Conservation (phyloP, 2,797 vertebrate species). For the Paramormyrops hopkinsi region DNA sequence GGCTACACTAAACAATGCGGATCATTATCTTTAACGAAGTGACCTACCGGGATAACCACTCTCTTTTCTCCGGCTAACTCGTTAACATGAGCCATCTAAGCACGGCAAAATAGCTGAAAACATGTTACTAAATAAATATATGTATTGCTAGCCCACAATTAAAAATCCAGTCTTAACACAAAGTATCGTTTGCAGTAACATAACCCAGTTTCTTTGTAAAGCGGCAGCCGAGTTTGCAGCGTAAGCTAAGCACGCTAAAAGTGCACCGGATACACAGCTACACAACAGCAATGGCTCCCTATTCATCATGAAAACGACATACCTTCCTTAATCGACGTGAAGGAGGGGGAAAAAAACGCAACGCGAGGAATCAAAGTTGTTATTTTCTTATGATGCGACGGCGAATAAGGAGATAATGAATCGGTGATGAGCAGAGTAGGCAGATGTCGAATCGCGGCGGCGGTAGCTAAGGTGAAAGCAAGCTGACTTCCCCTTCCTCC, state of each 20-base stretch:
- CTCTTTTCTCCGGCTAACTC: not conserved
- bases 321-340: not conserved
- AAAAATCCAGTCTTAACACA: not conserved
- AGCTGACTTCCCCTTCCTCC: not conserved
- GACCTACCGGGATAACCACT: not conserved
- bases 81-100: not conserved
- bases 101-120: not conserved
- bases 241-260: conserved; percentile 1
- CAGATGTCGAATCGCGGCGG: not conserved
- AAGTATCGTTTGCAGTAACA: not conserved
- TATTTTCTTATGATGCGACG: not conserved
- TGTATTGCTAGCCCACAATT: not conserved
- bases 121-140: not conserved
- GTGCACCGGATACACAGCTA: not conserved
- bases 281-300: not conserved
- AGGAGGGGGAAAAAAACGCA: not conserved
- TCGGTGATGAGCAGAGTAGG: not conserved
- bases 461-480: not conserved
- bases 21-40: not conserved
- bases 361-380: not conserved
- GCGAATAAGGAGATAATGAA: not conserved
- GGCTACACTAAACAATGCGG: not conserved
- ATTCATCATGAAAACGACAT: not conserved
- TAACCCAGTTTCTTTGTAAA: not conserved
- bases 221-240: not conserved